Evolutionary conservation across 2,113 vertebrate genomes (phyloP).

Genomic region (Peromyscus polionotus): DNA sequence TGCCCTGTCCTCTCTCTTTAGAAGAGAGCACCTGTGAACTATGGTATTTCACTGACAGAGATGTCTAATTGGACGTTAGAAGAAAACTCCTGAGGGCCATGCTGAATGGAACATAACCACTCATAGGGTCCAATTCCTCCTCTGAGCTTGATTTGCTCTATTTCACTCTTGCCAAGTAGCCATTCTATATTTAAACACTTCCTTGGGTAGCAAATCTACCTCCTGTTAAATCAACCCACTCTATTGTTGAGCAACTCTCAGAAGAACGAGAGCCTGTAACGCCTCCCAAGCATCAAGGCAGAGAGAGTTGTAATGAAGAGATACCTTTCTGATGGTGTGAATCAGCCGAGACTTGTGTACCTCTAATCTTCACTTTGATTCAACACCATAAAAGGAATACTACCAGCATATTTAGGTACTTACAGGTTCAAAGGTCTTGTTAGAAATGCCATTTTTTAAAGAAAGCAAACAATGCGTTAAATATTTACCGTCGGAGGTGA

Average conservation of each 20-base stretch:
- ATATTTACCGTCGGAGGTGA: conserved; percentile 91
- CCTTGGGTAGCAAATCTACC: background rate
- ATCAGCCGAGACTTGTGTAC: background rate
- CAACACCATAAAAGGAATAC: background rate
- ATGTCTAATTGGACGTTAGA: background rate
- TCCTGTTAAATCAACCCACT: background rate
- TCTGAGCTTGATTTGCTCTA: background rate
- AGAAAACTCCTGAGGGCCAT: background rate
- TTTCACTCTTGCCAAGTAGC: background rate
- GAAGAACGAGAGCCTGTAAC: background rate
- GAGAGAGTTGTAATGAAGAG: background rate
- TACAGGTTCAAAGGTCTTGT: background rate
- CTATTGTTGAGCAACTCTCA: background rate
- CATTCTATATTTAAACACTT: background rate
- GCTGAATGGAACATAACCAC: background rate
- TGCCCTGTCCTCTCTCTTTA: background rate
- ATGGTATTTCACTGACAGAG: background rate
- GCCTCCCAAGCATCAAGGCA: background rate
- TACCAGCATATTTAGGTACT: background rate
- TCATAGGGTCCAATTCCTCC: background rate
- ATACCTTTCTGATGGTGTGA: background rate
- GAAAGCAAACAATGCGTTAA: background rate
- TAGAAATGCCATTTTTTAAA: background rate
- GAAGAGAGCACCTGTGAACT: background rate
- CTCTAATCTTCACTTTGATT: background rate